phyloP scores from a whole-genome alignment of 2,113 vertebrate genomes.

The Willisornis vidua region DNA sequence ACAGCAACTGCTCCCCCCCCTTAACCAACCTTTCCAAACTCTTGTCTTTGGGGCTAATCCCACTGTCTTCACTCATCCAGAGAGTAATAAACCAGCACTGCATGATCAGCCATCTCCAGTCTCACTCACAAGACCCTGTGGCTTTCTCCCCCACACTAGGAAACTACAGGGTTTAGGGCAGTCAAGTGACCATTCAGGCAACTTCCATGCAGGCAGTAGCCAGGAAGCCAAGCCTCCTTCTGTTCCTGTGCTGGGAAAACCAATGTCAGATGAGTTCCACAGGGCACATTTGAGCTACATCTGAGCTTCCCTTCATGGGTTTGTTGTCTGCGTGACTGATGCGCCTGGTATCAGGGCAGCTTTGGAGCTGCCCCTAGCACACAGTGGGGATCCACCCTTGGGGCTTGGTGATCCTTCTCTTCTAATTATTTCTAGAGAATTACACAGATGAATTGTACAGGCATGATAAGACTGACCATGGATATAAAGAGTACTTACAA shows the following conservation, averaged over 20 bases:
- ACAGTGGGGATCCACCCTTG: background rate
- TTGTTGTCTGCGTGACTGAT: background rate
- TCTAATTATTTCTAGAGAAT: slow-evolving; percentile 56
- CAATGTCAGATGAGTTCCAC: background rate
- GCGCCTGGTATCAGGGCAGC: background rate
- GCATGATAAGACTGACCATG: background rate
- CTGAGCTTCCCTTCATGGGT: background rate
- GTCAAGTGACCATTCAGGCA: background rate
- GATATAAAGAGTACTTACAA: background rate
- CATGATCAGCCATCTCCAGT: background rate
- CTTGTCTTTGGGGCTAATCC: background rate
- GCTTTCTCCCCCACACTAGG: background rate
- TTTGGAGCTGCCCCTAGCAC: background rate
- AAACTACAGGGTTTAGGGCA: background rate
- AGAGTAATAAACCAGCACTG: background rate
- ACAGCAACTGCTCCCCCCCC: background rate
- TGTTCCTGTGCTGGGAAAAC: background rate
- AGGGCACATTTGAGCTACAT: background rate
- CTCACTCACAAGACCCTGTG: background rate
- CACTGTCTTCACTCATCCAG: background rate
- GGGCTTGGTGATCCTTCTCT: slow-evolving; percentile 29
- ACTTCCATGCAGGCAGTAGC: fast-evolving
- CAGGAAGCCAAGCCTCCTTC: background rate
- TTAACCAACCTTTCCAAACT: background rate
- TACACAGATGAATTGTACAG: slow-evolving; percentile 4